Conservation (phyloP, 2,797 vertebrate genomes). For the Pantherophis vulpinus region DNA sequence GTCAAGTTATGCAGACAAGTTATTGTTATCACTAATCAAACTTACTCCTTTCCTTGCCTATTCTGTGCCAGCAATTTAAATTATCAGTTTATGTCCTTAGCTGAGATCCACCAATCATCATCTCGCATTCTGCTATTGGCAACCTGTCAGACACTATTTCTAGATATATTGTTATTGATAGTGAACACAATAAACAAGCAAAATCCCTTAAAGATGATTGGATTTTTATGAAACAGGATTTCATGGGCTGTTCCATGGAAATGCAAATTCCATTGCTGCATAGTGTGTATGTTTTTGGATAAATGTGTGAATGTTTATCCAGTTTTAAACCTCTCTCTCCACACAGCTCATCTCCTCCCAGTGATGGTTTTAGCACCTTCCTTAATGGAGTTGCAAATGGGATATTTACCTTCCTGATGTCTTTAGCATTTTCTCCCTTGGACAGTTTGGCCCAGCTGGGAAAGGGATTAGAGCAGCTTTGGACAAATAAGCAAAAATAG, state of each 20-base stretch:
- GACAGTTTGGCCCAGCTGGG: conserved; percentile 12
- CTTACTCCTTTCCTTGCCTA: neutral
- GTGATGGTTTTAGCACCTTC: conserved; percentile 25
- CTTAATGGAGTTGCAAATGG: conserved; percentile 34
- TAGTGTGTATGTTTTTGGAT: neutral
- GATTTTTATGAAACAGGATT: neutral
- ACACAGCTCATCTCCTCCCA: conserved; percentile 7
- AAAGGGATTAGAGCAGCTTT: neutral
- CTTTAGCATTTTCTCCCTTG: conserved; percentile 20
- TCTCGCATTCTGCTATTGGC: neutral
- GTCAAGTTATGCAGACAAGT: neutral
- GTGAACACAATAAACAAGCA: neutral
- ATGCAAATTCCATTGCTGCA: neutral
- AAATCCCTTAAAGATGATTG: neutral
- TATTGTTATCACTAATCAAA: neutral
- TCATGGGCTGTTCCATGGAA: neutral
- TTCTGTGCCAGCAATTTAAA: neutral
- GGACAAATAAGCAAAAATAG: conserved; percentile 9
- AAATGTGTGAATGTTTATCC: conserved; percentile 1
- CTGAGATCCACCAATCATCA: neutral
- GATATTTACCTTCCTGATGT: conserved; percentile 31
- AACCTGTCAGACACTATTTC: neutral
- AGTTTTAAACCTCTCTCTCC: neutral
- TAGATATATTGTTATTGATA: neutral
- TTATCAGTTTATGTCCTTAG: neutral